A percentile compares a stretch with the other conserved stretches of the same genome.
Conservation (phyloP, 2,113 vertebrate genomes). For the Stegastes partitus region DNA sequence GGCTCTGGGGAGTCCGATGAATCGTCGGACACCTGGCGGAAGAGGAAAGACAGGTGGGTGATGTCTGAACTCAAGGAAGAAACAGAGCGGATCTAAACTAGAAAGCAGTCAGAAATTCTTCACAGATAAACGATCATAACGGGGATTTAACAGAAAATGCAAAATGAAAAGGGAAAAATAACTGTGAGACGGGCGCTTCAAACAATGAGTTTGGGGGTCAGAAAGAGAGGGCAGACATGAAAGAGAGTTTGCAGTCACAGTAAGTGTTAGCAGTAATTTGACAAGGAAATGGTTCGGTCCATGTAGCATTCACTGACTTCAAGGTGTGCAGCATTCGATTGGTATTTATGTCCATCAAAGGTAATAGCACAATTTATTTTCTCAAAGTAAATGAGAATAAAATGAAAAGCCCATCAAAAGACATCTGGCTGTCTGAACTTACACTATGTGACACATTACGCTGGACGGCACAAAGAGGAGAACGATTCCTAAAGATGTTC, state of each 20-base stretch:
- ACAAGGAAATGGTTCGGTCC: too few species aligned
- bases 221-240: background rate
- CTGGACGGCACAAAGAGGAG: background rate
- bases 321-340: background rate
- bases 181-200: background rate
- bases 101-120: background rate
- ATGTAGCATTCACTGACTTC: too few species aligned
- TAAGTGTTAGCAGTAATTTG: background rate
- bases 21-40: conserved; percentile 89
- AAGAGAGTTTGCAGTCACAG: background rate
- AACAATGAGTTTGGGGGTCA: background rate
- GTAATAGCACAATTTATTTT: conserved; percentile 1
- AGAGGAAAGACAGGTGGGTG: background rate
- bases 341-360: conserved; percentile 2
- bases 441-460: background rate
- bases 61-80: conserved; percentile 11
- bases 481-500: background rate
- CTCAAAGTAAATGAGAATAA: background rate
- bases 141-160: background rate
- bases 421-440: background rate
- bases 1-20: conserved; percentile 87
- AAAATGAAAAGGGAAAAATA: conserved; percentile 3
- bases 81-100: background rate
- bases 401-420: background rate
- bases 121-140: background rate